Conservation (phyloP, 2,797 vertebrate genomes). For the Ciconia nigra region DNA sequence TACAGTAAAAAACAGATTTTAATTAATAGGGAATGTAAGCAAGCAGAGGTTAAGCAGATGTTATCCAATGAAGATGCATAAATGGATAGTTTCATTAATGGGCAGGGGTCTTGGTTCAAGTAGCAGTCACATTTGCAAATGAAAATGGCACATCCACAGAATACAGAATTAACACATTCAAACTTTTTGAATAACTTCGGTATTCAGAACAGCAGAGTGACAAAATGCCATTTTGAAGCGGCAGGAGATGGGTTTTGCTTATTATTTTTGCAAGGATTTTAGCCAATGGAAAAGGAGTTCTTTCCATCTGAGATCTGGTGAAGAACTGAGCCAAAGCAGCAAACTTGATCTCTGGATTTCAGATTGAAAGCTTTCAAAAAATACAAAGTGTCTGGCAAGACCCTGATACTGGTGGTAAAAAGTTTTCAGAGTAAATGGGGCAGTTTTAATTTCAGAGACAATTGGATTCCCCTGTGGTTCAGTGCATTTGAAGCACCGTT, state of each 20-base stretch:
- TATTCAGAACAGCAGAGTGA: neutral
- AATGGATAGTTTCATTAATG: neutral
- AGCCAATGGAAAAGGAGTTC: neutral
- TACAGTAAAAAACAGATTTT: neutral
- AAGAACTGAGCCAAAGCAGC: neutral
- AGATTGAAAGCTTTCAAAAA: neutral
- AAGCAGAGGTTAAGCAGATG: neutral
- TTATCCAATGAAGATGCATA: neutral
- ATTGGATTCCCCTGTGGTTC: neutral
- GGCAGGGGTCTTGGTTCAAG: neutral
- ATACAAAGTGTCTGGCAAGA: neutral
- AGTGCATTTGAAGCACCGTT: neutral
- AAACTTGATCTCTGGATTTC: neutral
- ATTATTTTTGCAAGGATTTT: neutral
- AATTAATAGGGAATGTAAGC: neutral
- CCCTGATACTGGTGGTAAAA: neutral
- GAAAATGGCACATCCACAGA: neutral
- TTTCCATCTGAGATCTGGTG: neutral
- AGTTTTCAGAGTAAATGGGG: neutral
- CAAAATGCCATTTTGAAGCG: neutral
- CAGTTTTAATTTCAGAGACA: neutral
- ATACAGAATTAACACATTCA: neutral
- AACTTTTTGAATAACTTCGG: neutral
- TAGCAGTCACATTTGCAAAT: neutral
- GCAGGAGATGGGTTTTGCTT: neutral